Base-by-base conservation (phyloP, 2,113 vertebrate genomes). In the Mesitornis unicolor region DNA sequence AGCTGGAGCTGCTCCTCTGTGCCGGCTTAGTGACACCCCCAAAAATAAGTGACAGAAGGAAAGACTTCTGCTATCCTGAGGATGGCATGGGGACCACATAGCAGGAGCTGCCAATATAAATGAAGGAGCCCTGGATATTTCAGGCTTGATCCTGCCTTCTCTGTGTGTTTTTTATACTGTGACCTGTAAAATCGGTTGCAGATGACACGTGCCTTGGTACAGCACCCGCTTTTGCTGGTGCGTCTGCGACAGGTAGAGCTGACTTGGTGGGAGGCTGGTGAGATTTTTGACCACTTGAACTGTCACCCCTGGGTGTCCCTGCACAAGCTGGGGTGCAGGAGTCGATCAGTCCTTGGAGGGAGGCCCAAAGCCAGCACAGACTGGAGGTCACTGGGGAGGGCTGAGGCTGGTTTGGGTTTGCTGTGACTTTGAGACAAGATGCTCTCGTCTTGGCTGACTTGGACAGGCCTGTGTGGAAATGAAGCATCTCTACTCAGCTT, bases 281-380 rank as follows among this genome's bases (percentile, higher is more conserved):
- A 42, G 76, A 63, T 54, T 70, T n/a, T 64, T 59, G 7, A 7
- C 25, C 2, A 0, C 50, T 25, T 65, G 63, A 60, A 31, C 16
- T 65, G 45, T 40, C 25, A n/a, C 48, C 14, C 20, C 12, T 50
- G 26, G 14, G 17, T 70, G 45, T 42, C 31, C n/a, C 63, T 10
- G 28, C 1, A 0, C 26, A 54, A 31, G 26, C 56, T 91, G 57
- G 45, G 50, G 12, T 63, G 29, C 38, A 29, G 45, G 9, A 63
- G 33, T 61, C 1, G 1, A 7, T 68, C 42, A 10, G 35, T 38
- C 22, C 47, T 56, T 1, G 0, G 18, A 50, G 45, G 2, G 12
- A 2, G 19, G 9, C 15, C 26, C 26, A 38, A 75, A 82, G 38
- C 56, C 38, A 48, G 50, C 0, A 1, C 38, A 81, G 33, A 17